Evolutionary conservation across 2,888 invertebrate genomes (phyloP).

Genomic region (Platycheirus rosarum): DNA sequence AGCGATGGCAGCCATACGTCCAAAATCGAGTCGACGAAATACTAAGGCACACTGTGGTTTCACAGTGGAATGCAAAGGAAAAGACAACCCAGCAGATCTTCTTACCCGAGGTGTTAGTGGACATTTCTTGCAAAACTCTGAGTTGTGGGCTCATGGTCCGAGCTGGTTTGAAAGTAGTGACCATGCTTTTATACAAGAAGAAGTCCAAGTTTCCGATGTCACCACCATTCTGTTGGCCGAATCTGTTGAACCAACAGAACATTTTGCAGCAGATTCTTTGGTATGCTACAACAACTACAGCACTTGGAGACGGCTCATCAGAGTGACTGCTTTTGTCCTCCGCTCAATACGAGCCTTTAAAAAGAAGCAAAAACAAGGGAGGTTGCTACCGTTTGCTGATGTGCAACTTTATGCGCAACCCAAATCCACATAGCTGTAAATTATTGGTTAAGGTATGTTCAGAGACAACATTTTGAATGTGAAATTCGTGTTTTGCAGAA

Average conservation of each 20-base stretch:
- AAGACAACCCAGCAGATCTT: constrained; percentile 21
- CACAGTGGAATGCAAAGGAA: constrained; percentile 15
- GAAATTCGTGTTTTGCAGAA: constrained; percentile 34
- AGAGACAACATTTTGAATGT: constrained; percentile 4
- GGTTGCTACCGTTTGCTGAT: not conserved
- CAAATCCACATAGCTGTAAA: constrained; percentile 7
- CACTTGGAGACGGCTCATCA: constrained; percentile 5
- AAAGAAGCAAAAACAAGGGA: not conserved
- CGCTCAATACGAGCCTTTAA: constrained; percentile 1
- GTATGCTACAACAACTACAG: not conserved
- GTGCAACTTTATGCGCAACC: not conserved
- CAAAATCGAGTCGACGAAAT: constrained; percentile 27
- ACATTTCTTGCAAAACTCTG: constrained; percentile 10
- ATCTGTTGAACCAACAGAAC: not conserved
- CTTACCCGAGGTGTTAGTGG: no score
- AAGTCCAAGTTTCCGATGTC: not conserved
- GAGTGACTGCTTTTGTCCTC: constrained; percentile 11
- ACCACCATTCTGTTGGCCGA: not conserved
- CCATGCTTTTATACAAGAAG: not conserved
- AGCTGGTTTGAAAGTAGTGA: constrained; percentile 4
- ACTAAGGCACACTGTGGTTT: not conserved
- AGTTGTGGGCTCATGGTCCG: constrained; percentile 12
- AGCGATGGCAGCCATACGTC: constrained; percentile 32
- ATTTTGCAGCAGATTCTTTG: not conserved
- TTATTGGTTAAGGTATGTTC: constrained; percentile 29